A percentile compares a stretch with the other conserved stretches of the same genome.
Conservation (phyloP, 2,113 vertebrate species). For the Perognathus longimembris region DNA sequence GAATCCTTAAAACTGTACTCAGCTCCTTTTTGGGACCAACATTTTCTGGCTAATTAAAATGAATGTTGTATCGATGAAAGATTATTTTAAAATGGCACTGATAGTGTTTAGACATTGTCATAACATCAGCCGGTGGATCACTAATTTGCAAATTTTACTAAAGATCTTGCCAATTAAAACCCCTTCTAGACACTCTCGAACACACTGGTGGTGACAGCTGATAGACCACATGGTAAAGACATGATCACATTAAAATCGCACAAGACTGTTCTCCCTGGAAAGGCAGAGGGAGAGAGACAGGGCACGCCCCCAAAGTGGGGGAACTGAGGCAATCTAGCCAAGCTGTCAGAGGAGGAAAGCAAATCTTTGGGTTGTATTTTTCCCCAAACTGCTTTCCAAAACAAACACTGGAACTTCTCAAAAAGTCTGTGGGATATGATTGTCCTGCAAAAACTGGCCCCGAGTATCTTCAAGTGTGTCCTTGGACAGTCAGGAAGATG, state of each 20-base stretch:
- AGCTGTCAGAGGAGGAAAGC: constrained; percentile 64
- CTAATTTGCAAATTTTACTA: constrained; percentile 83
- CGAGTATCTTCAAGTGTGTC: not conserved
- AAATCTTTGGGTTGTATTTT: constrained; percentile 71
- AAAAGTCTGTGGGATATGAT: constrained; percentile 59
- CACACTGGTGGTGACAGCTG: constrained; percentile 81
- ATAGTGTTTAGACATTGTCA: constrained; percentile 84
- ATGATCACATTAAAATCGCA: constrained; percentile 82
- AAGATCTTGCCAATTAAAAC: constrained; percentile 84
- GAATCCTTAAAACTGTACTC: constrained; percentile 62
- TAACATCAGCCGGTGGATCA: constrained; percentile 82
- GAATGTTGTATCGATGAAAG: constrained; percentile 82
- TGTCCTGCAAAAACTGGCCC: constrained; percentile 16
- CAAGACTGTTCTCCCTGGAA: constrained; percentile 77
- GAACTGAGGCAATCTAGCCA: constrained; percentile 65
- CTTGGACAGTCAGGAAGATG: not conserved
- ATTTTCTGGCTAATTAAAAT: constrained; percentile 82
- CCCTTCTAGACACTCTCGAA: constrained; percentile 78
- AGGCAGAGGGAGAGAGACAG: constrained; percentile 72
- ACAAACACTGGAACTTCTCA: constrained; percentile 72
- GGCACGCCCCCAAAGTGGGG: constrained; percentile 60
- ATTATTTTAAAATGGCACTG: constrained; percentile 81
- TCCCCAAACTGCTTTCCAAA: constrained; percentile 64
- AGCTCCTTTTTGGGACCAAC: constrained; percentile 64
- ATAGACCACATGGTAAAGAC: constrained; percentile 83